Evolutionary conservation across 2,797 vertebrate species (phyloP), one percentile per base, ranked within the genome.

Genomic region (Loris lydekkerianus): DNA sequence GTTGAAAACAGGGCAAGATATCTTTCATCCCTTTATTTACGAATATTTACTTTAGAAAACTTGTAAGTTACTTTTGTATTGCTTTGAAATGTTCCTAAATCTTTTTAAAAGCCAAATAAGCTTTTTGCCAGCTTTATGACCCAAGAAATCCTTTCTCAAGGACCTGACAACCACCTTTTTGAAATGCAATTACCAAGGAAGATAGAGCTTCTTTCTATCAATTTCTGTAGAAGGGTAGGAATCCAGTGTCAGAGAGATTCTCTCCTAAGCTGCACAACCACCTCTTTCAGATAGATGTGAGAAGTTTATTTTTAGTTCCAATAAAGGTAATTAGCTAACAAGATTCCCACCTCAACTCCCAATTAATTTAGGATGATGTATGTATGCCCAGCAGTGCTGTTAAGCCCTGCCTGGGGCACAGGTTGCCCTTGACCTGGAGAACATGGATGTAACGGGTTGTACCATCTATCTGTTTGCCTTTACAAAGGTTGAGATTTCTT

Each of bases 31-130:
- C 10, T 37, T 86, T 86, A 78, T 58, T 18, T 86, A 75, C 60
- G n/a, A 91, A 2, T 14, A 58, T 82, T 81, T 58, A 56, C 20
- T 67, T 81, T 85, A 67, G 13, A 37, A 80, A 89, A 67, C 3
- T 25, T 70, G 10, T 29, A 34, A 83, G 11, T 60, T 89, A 27
- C 40, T 37, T 69, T 58, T 56, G 61, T 76, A 25, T 76, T 31
- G 69, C 40, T 67, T 69, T 34, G 25, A 77, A 70, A 83, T 61
- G 17, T 2, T 10, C 70, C 0, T 20, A 69, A 25, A 77, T 72
- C 21, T 72, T 86, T 94, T 86, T 72, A 40, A 73, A 90, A 80
- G 56, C 15, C 10, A 69, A 23, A 11, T 61, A 95, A 83, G 40
- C 2, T 27, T 53, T 8, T 69, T 61, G 9, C 34, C 21, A 76